Conservation (phyloP, 2,113 vertebrate species). For the Gymnarchus niloticus region DNA sequence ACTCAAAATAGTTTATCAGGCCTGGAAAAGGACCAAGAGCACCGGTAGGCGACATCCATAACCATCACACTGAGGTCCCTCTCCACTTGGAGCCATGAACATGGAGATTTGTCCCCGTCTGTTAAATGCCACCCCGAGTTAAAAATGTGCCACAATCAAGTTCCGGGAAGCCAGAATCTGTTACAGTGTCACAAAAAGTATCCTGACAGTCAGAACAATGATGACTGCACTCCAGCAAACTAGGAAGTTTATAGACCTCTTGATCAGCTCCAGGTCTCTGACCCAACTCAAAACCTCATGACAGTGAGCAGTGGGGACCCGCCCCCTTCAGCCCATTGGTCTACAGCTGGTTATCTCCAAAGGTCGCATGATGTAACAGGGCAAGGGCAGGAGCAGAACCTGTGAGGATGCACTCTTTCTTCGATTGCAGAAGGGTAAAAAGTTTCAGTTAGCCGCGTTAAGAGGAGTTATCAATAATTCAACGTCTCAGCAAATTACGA, state of each 20-base stretch:
- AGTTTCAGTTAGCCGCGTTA: constrained; percentile 31
- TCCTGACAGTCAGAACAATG: not conserved
- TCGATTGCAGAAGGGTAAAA: not conserved
- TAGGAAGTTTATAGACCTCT: not conserved
- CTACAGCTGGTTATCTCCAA: not conserved
- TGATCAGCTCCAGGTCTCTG: not conserved
- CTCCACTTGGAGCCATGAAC: not conserved
- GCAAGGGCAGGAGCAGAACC: too few species aligned
- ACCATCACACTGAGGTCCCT: not conserved
- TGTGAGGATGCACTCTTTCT: not conserved
- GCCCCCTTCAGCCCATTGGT: not conserved
- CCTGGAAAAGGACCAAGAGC: not conserved
- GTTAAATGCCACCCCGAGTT: not conserved
- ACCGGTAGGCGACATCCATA: not conserved
- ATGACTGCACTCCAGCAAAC: not conserved
- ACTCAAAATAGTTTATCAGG: not conserved
- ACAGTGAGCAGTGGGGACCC: not conserved
- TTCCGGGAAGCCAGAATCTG: not conserved
- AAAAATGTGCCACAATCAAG: not conserved
- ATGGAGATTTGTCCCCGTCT: not conserved
- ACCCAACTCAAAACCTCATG: not conserved
- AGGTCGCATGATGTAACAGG: not conserved
- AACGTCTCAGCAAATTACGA: constrained; percentile 47
- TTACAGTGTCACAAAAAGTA: not conserved
- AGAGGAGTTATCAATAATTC: constrained; percentile 56